Evolutionary conservation across 2,797 vertebrate species (phyloP).

Genomic region (Trichosurus vulpecula): DNA sequence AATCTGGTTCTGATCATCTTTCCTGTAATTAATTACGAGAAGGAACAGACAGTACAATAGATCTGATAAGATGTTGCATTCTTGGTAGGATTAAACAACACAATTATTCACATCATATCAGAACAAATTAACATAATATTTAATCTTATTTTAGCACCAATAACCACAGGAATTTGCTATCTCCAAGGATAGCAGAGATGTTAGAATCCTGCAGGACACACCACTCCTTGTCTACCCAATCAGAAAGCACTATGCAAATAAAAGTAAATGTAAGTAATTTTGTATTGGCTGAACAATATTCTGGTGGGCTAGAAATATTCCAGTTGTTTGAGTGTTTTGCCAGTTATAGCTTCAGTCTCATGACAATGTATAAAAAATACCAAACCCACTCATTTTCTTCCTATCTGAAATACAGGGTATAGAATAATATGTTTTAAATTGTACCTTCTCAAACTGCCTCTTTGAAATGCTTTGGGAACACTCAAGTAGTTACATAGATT

Average conservation of each 20-base stretch:
- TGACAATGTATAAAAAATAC: constrained; percentile 59
- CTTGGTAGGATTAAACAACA: constrained; percentile 82
- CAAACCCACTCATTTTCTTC: constrained; percentile 58
- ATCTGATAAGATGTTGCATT: constrained; percentile 80
- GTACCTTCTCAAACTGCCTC: constrained; percentile 42
- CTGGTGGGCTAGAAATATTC: constrained; percentile 61
- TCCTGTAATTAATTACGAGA: constrained; percentile 80
- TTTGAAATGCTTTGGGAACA: constrained; percentile 60
- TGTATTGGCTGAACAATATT: constrained; percentile 66
- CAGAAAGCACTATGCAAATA: constrained; percentile 73
- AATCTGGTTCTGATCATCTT: constrained; percentile 80
- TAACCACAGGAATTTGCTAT: constrained; percentile 80
- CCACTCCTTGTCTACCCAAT: constrained; percentile 67
- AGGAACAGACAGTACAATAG: constrained; percentile 82
- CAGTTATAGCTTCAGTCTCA: constrained; percentile 44
- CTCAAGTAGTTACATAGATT: constrained; percentile 39
- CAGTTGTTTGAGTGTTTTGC: constrained; percentile 57
- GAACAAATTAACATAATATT: constrained; percentile 77
- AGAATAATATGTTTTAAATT: constrained; percentile 54
- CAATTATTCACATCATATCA: constrained; percentile 78
- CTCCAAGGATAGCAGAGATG: constrained; percentile 69
- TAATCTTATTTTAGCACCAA: constrained; percentile 85
- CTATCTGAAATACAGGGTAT: constrained; percentile 36
- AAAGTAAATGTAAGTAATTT: constrained; percentile 72
- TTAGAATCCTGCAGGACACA: constrained; percentile 61